Conservation (phyloP, 1,140 invertebrate genomes). For the Bathynomus jamesi region DNA sequence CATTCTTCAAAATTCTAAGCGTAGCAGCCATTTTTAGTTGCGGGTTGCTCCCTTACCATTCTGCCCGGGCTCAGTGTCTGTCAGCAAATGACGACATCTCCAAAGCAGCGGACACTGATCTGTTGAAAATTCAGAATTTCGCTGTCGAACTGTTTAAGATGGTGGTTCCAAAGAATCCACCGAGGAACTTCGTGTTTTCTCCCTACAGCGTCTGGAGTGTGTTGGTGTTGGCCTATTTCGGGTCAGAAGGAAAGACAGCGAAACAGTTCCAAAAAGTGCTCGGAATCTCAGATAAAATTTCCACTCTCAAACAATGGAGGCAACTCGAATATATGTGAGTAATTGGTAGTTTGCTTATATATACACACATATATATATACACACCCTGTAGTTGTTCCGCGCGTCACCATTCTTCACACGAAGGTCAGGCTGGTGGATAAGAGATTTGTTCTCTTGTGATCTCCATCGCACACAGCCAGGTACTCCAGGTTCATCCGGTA, state of each 20-base stretch:
- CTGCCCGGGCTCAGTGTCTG: too few species aligned
- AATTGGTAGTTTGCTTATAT: too few species aligned
- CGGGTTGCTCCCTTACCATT: too few species aligned
- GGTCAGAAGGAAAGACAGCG: constrained; percentile 57
- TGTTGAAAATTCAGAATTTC: constrained; percentile 13
- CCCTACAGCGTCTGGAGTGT: constrained; percentile 75
- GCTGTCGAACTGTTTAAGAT: constrained; percentile 10
- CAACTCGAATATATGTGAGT: constrained; percentile 23
- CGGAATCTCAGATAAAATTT: constrained; percentile 7
- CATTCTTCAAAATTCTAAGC: too few species aligned
- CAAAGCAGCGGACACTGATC: constrained; percentile 1
- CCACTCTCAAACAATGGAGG: constrained; percentile 10
- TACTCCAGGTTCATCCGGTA: too few species aligned
- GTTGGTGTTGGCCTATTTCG: constrained; percentile 67
- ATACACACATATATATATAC: too few species aligned
- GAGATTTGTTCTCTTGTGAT: too few species aligned
- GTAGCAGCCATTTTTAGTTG: too few species aligned
- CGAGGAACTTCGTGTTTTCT: constrained; percentile 69
- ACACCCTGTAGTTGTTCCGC: too few species aligned
- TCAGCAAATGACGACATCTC: constrained; percentile 50
- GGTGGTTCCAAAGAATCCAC: constrained; percentile 2
- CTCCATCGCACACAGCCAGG: too few species aligned
- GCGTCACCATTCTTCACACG: too few species aligned
- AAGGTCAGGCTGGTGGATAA: too few species aligned
- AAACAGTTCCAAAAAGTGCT: constrained; percentile 16